These are phyloP conservation scores for Scaptomyza hsui DNA, from an alignment of 1,140 invertebrate species.

Conservation along the genomic window DNA sequence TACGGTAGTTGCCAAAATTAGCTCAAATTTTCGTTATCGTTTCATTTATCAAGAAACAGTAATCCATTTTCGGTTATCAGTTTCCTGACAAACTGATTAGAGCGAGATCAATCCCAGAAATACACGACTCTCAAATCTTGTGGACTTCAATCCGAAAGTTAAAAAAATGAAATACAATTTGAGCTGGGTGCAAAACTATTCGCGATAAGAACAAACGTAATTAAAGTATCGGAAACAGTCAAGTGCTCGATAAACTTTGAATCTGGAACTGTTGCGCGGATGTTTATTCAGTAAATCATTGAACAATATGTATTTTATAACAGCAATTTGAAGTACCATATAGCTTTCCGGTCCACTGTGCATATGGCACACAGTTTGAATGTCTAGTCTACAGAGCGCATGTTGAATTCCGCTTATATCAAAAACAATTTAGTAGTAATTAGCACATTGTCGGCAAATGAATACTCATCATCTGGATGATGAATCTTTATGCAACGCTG, in stretches of 20 bases:
- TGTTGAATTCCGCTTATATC: slow-evolving; percentile 15
- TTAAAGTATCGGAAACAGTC: background rate
- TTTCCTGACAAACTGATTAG: slow-evolving; percentile 7
- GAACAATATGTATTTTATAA: background rate
- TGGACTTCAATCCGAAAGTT: slow-evolving; percentile 6
- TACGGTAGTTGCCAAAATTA: slow-evolving; percentile 1
- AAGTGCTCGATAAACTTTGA: background rate
- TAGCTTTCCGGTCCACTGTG: background rate
- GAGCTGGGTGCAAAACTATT: slow-evolving; percentile 10
- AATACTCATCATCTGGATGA: slow-evolving; percentile 1
- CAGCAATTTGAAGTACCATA: background rate
- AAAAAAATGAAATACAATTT: background rate
- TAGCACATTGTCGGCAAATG: slow-evolving; percentile 19
- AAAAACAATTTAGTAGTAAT: slow-evolving; percentile 29
- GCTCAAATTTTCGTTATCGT: background rate
- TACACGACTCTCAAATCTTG: too few relatives aligned
- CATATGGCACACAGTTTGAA: background rate
- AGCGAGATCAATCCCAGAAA: background rate
- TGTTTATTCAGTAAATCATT: background rate
- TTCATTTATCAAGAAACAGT: too few relatives aligned
- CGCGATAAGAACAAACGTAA: slow-evolving; percentile 6
- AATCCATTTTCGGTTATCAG: slow-evolving; percentile 10
- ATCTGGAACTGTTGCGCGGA: background rate
- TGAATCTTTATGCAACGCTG: background rate
- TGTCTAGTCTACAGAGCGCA: background rate